Conservation (phyloP, 2,797 vertebrate species). For the Coluber constrictor region DNA sequence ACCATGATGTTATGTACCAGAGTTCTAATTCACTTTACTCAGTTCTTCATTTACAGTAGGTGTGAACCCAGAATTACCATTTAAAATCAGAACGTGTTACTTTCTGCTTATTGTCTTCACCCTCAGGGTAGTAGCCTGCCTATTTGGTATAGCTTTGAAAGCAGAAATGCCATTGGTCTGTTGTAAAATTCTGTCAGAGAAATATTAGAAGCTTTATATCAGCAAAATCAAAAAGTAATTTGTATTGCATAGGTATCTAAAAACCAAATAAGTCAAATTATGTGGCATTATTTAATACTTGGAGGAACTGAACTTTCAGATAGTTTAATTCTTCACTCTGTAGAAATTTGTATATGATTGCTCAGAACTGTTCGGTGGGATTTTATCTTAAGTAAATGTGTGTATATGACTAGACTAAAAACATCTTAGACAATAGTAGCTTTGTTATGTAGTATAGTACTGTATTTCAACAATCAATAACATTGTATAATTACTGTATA, state of each 20-base stretch:
- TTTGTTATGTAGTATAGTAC: constrained; percentile 34
- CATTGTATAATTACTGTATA: constrained; percentile 20
- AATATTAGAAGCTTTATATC: background rate
- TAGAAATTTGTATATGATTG: background rate
- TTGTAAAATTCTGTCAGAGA: background rate
- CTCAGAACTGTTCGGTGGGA: background rate
- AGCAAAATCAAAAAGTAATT: background rate
- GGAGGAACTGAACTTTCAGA: background rate
- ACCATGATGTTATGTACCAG: background rate
- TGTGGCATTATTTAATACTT: background rate
- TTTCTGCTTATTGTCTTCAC: background rate
- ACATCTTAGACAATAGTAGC: constrained; percentile 43
- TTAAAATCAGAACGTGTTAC: background rate
- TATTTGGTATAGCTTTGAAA: background rate
- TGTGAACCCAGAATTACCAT: background rate
- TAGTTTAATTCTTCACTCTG: background rate
- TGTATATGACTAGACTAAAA: background rate
- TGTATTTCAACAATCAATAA: constrained; percentile 30
- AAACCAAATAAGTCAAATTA: background rate
- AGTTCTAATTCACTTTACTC: background rate
- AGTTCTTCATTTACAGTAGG: background rate
- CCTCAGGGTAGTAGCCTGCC: background rate
- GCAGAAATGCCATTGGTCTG: background rate
- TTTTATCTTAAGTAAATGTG: background rate
- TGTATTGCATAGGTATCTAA: background rate